Evolutionary conservation across 2,888 invertebrate genomes (phyloP), one percentile per base, ranked within the genome.

Genomic region (Lasioglossum morio): DNA sequence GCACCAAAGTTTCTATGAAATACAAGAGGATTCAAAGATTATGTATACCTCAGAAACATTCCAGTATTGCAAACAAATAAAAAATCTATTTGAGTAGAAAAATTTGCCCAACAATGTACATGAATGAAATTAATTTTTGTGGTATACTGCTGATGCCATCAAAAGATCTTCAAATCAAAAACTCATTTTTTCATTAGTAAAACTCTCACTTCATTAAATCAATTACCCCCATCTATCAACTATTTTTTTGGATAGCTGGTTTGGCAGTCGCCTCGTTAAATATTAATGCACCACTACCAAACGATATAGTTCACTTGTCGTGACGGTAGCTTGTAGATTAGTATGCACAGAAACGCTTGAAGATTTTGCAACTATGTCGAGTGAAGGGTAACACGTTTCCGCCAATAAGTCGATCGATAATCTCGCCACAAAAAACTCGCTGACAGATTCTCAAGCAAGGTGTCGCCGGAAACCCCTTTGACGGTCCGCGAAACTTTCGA

Each of bases 311-410:
- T 16, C 63, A 63, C 63, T 30, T 30, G 63, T 7, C 37, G 12
- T 8, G n/a, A 2, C 30, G 66, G 37, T 34, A 16, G 27, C 37
- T 34, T 2, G 4, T 7, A 23, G 14, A 72, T 66, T 27, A 46
- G 57, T 46, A 79, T 23, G 57, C 74, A 27, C 12, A 46, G 16
- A 74, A 30, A 74, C n/a, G 74, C 30, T 7, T 8, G 40, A 12
- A 4, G n/a, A 60, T 86, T 73, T 69, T 79, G 79, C 70, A 74
- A 88, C 10, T 10, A 43, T 1, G 16, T 37, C 23, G 12, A 82
- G 88, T 85, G 84, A 89, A 89, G 53, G 84, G 86, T 43, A 73
- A 86, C 72, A 78, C 43, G 73, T 74, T 60, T 57, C 8, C 53
- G 3, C 10, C 37, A 34, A 80, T 74, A 63, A 79, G 37, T 66